Evolutionary conservation across 2,113 vertebrate genomes (phyloP).

Genomic region (Plectropomus leopardus): DNA sequence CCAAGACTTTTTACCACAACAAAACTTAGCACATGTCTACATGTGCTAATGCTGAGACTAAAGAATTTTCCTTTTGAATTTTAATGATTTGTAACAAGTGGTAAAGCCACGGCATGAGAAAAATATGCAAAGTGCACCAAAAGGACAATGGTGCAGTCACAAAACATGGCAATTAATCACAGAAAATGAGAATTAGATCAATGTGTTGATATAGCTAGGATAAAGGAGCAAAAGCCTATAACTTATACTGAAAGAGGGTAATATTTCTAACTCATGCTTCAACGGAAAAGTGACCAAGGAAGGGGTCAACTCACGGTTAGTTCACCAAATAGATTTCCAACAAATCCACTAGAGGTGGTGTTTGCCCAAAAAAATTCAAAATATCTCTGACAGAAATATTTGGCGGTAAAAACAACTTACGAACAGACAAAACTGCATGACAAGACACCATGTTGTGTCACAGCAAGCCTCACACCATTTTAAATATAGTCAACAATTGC

Average conservation of each 20-base stretch:
- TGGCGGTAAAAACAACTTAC: background rate
- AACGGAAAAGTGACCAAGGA: conserved; percentile 39
- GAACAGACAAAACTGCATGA: background rate
- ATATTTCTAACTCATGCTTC: conserved; percentile 56
- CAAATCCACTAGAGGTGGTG: conserved; percentile 25
- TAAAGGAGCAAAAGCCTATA: conserved; percentile 57
- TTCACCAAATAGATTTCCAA: conserved; percentile 38
- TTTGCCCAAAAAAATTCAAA: conserved; percentile 14
- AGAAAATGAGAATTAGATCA: conserved; percentile 71
- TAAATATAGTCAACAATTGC: background rate
- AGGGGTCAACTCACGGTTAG: conserved; percentile 50
- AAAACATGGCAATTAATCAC: conserved; percentile 65
- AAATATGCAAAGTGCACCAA: conserved; percentile 70
- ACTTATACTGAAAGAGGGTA: conserved; percentile 42
- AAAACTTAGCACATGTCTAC: conserved; percentile 46
- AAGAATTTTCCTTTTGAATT: conserved; percentile 53
- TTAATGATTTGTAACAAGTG: conserved; percentile 69
- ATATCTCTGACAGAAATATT: background rate
- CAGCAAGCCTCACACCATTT: background rate
- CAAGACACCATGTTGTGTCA: too few relatives aligned
- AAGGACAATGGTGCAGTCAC: conserved; percentile 63
- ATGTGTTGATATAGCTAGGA: conserved; percentile 66
- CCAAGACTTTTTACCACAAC: conserved; percentile 62
- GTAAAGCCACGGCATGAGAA: conserved; percentile 61
- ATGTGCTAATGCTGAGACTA: conserved; percentile 44